Evolutionary conservation across 2,797 vertebrate species (phyloP).

Genomic region (Pempheris klunzingeri): DNA sequence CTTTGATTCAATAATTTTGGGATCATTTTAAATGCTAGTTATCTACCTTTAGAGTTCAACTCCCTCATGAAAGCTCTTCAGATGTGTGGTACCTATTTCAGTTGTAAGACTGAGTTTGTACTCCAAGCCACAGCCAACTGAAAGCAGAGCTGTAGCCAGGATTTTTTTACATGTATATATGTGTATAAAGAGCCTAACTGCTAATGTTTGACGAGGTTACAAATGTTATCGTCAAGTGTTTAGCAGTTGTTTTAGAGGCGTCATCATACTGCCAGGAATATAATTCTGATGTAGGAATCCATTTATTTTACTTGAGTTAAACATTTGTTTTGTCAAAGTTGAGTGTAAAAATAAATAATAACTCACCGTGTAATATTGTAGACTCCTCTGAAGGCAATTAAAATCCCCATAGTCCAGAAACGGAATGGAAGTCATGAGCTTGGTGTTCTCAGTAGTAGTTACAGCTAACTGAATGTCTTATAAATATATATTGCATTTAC

Average conservation of each 20-base stretch:
- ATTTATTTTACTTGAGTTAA: background rate
- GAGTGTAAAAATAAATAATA: background rate
- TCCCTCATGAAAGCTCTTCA: background rate
- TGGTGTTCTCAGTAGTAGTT: background rate
- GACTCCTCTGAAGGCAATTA: too few relatives aligned
- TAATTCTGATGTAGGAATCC: background rate
- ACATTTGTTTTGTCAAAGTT: background rate
- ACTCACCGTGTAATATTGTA: too few relatives aligned
- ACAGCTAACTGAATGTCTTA: background rate
- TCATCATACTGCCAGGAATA: background rate
- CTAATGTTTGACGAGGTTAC: too few relatives aligned
- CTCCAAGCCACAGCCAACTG: background rate
- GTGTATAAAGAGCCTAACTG: too few relatives aligned
- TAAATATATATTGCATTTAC: slow-evolving; percentile 1
- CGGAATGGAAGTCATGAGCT: background rate
- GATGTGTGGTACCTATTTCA: background rate
- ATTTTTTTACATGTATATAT: too few relatives aligned
- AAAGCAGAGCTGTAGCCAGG: background rate
- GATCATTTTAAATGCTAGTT: too few relatives aligned
- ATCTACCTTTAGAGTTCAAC: too few relatives aligned
- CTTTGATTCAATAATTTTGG: too few relatives aligned
- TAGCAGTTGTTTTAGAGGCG: background rate
- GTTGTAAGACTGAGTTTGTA: background rate
- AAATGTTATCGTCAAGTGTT: background rate
- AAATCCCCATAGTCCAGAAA: background rate